These are phyloP conservation scores for Hyles lineata DNA, from an alignment of 2,888 invertebrate genomes.

Conservation along the genomic window DNA sequence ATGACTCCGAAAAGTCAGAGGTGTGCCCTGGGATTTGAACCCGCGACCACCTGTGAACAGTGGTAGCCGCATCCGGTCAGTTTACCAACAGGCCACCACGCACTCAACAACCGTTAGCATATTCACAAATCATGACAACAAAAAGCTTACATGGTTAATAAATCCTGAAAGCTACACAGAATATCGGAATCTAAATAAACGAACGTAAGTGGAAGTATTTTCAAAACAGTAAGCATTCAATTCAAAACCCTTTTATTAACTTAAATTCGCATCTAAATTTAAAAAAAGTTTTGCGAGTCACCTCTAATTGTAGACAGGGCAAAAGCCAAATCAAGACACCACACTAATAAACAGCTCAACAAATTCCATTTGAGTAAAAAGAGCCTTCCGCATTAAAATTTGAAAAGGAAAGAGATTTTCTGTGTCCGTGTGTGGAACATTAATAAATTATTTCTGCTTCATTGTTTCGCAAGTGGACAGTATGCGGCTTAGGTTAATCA, in stretches of 20 bases:
- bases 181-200: no score
- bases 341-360: not conserved
- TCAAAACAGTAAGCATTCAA: no score
- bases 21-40: no score
- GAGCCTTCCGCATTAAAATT: not conserved
- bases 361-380: not conserved
- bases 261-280: not conserved
- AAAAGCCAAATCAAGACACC: not conserved
- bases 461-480: constrained; percentile 40
- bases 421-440: constrained; percentile 32
- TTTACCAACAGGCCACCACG: no score
- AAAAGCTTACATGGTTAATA: no score
- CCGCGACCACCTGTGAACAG: no score
- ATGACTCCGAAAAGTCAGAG: no score
- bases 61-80: no score
- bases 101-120: no score
- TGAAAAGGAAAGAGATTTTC: constrained; percentile 31
- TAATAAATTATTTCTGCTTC: constrained; percentile 44
- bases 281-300: constrained; percentile 2
- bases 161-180: no score
- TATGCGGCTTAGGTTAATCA: constrained; percentile 39
- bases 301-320: not conserved
- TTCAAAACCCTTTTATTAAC: not conserved
- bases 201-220: no score
- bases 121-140: no score